Conservation (phyloP, 2,888 invertebrate species). For the Trisateles emortualis region DNA sequence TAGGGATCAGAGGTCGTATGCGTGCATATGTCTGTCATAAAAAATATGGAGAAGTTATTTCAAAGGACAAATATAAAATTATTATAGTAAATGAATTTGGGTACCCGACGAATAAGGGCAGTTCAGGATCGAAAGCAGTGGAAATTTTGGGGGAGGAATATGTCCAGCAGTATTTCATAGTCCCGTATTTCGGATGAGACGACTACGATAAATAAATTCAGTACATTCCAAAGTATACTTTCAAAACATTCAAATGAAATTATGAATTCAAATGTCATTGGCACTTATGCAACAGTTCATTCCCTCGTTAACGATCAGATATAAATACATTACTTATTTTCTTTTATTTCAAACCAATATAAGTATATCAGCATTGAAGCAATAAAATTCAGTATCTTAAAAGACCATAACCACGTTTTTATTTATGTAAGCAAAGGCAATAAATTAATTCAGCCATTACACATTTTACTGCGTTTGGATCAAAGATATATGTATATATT, state of each 20-base stretch:
- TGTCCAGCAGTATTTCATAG: too few species aligned
- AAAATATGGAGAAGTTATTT: too few species aligned
- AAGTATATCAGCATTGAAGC: neutral
- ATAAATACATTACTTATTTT: neutral
- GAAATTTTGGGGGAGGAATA: too few species aligned
- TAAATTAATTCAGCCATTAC: slow-evolving; percentile 28
- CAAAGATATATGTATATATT: slow-evolving; percentile 6
- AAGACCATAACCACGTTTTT: slow-evolving; percentile 3
- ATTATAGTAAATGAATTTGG: too few species aligned
- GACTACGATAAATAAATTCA: too few species aligned
- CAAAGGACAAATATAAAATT: too few species aligned
- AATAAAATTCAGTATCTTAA: slow-evolving; percentile 8
- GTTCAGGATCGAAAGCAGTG: too few species aligned
- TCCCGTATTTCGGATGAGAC: too few species aligned
- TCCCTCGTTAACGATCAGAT: neutral
- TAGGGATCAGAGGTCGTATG: too few species aligned
- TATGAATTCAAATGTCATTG: neutral
- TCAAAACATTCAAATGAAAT: neutral
- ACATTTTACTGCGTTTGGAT: slow-evolving; percentile 30
- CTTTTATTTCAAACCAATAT: slow-evolving; percentile 6
- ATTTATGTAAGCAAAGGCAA: slow-evolving; percentile 7
- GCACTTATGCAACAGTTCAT: neutral
- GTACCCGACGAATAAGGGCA: too few species aligned
- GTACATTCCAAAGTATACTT: neutral
- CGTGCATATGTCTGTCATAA: too few species aligned